Evolutionary conservation across 2,888 invertebrate genomes (phyloP).

Genomic region (Apodemia duryi): DNA sequence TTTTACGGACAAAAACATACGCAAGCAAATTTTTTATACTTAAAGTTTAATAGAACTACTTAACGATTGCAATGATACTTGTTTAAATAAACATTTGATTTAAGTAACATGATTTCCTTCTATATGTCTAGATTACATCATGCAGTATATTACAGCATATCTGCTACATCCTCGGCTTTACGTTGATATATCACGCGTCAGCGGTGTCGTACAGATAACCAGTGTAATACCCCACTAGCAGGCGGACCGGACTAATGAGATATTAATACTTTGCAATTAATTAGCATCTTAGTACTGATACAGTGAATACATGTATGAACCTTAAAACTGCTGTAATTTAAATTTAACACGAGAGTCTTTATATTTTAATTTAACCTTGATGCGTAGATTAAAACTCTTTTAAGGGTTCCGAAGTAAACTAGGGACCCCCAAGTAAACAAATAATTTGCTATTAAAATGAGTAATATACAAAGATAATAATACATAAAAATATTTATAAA

Average conservation of each 20-base stretch:
- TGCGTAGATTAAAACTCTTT: no score
- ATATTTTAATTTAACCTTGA: no score
- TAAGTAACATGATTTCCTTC: slow-evolving; percentile 3
- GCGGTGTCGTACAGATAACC: slow-evolving; percentile 28
- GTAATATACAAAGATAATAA: no score
- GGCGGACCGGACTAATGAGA: slow-evolving; percentile 28
- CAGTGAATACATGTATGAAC: not conserved
- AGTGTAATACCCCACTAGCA: slow-evolving; percentile 30
- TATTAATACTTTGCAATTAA: slow-evolving; percentile 37
- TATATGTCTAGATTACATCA: slow-evolving; percentile 4
- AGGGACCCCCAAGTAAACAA: no score
- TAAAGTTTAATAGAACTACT: no score
- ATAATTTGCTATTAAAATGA: no score
- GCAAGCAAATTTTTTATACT: no score
- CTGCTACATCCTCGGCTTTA: no score
- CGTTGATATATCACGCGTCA: slow-evolving; percentile 19
- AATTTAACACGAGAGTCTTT: not conserved
- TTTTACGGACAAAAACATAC: no score
- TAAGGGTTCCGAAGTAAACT: no score
- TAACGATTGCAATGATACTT: not conserved
- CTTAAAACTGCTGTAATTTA: not conserved
- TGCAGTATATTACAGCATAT: no score
- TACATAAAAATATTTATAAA: no score
- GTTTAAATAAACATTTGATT: slow-evolving; percentile 4
- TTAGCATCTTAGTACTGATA: slow-evolving; percentile 24